Evolutionary conservation across 2,888 invertebrate genomes (phyloP), one percentile per base, ranked within the genome.

Genomic region (Microchrysa polita): DNA sequence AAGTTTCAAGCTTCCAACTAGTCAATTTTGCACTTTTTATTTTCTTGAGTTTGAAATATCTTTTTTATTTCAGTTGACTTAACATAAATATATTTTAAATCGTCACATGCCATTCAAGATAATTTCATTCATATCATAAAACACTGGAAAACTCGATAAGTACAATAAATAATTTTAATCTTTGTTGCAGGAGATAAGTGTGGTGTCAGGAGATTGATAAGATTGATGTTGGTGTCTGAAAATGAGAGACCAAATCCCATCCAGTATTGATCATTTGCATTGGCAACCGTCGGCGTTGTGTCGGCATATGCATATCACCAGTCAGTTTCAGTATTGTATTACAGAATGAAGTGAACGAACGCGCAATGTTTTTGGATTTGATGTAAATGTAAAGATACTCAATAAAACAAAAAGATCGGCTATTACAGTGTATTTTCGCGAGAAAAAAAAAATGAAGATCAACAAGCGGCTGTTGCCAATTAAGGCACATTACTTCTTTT

Each of bases 401-500:
- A 34, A 34, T 7, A 34, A 78, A 88, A 88, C 84, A 80, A 89
- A 78, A 89, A 89, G 82, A 87, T 95, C 71, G 91, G 94, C 82
- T n/a, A n/a, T n/a, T n/a, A n/a, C n/a, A n/a, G n/a, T n/a, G n/a
- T n/a, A n/a, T n/a, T n/a, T n/a, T n/a, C n/a, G n/a, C n/a, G n/a
- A n/a, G n/a, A n/a, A n/a, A n/a, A 80, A 76, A 78, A 88, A 88
- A 85, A 80, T 89, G 79, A 89, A 89, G 82, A 87, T 95, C 71
- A 91, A 94, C 82, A 87, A 81, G 78, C 87, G 86, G 57, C 87
- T 94, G 67, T 80, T 95, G 83, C 94, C 95, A 12, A 88, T 96
- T 67, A 96, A 96, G 87, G 90, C 91, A 0, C 95, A 95, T 82
- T 96, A 90, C 81, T 94, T 96, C 85, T 92, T 94, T 82, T 93